Base-by-base conservation (phyloP, 64 coral and sea anemone species). In the Orbicella faveolata region DNA sequence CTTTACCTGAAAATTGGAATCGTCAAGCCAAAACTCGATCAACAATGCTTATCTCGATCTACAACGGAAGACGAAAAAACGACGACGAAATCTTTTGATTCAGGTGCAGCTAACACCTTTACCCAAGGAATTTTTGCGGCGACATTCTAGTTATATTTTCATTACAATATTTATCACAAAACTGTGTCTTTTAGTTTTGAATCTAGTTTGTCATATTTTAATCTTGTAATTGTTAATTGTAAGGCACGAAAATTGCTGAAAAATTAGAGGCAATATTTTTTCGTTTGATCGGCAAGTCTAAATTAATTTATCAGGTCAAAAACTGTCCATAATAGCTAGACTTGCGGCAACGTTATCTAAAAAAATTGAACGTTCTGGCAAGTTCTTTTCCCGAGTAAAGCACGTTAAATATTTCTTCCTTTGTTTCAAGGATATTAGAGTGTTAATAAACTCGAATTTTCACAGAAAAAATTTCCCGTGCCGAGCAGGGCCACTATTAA, bases 191-290 rank as follows among this genome's bases (percentile, higher is more conserved):
- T 41, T 23, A 48, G 44, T 2, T 21, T 2, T 48, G 35, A n/a
- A 21, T 44, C 65, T n/a, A 72, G 8, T 2, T 7, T 70, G 23
- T 52, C 70, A 85, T 30, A 0, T 15, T 85, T 13, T 52, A 85
- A 85, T 30, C 0, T 15, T 85, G 0, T 51, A 12, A 6, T 53
- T 66, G 37, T 85, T 52, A 68, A 34, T 0, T 48, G 44, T 54
- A 72, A 70, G 72, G 80, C 14, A 85, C 70, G 63, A 23, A 72
- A 9, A 30, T 52, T 6, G 15, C 19, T 35, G 33, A 52, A 85
- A 85, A n/a, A 73, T 85, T 85, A 72, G 64, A 72, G 39, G 39
- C 65, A 85, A 85, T 52, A 72, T 25, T 26, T 25, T 19, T 72
- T 85, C 12, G 18, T 52, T 72, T 72, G 19, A 72, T 85, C 39